Evolutionary conservation across 2,888 invertebrate species (phyloP).

Genomic region (Xylophagus ater): DNA sequence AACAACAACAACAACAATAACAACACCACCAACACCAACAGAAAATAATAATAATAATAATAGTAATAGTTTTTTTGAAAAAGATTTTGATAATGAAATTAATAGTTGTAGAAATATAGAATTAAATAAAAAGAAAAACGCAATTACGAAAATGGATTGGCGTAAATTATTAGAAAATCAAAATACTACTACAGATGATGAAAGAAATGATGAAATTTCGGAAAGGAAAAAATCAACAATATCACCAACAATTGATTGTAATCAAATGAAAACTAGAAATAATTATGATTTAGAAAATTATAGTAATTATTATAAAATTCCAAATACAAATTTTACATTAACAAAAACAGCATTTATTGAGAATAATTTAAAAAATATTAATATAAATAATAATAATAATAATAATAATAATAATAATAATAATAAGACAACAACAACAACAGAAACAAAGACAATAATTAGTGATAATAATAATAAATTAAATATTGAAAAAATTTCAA

Average conservation of each 20-base stretch:
- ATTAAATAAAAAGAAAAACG: too few species aligned
- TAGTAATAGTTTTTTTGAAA: neutral
- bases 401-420: neutral
- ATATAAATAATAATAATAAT: too few species aligned
- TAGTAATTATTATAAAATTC: neutral
- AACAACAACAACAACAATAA: neutral
- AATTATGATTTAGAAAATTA: neutral
- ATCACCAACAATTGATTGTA: neutral
- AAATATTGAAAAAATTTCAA: too few species aligned
- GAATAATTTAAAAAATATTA: too few species aligned
- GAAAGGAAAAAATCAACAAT: neutral
- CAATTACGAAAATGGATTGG: constrained; percentile 6
- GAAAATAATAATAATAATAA: neutral
- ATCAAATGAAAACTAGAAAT: neutral
- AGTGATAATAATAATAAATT: too few species aligned
- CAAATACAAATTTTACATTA: neutral
- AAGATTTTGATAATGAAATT: neutral
- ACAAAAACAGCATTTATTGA: neutral
- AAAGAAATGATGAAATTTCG: too few species aligned
- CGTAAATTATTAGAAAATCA: constrained; percentile 7
- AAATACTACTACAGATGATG: too few species aligned
- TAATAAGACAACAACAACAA: neutral
- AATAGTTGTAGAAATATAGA: too few species aligned
- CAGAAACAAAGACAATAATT: neutral
- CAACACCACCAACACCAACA: neutral